Base-by-base conservation (phyloP, 23 tunicate genomes). In the Ascidia mentula region DNA sequence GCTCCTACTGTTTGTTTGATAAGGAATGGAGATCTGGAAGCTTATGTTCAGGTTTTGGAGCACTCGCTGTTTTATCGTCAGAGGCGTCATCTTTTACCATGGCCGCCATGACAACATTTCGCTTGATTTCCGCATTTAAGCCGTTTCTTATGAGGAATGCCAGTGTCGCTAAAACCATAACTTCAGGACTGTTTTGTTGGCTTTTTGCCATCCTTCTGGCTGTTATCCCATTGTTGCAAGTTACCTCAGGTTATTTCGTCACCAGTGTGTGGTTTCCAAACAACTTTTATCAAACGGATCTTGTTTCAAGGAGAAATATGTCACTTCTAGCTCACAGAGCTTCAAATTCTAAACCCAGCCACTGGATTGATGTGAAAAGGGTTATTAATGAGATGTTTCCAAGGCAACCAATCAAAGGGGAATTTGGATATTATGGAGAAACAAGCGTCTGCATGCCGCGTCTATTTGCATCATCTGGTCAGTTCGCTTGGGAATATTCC, bases 21-120 rank as follows among this genome's bases (percentile, higher is more conserved):
- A 30, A 38, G 46, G 53, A 74, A 74, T 74, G 78, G 78, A 74
- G 78, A 74, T 31, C 53, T 1, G 37, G 78, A 2, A 38, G 53
- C 22, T 31, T 74, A 20, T 74, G 78, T 74, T 74, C 78, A 5
- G 36, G 36, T 15, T 31, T 40, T 31, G 78, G 78, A 74, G 53
- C 53, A 7, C 46, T 74, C 30, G 46, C 34, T 18, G 28, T 74
- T 38, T 22, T 74, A 31, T 74, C 78, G n/a, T 31, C 53, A 33
- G 78, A 74, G 37, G 12, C 18, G 30, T 74, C 78, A 9, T 30
- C 53, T 31, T 6, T 74, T 6, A 40, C 37, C 15, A 74, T 74
- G 78, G 22, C 53, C 22, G 34, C 53, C 9, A 38, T 74, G 53
- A 39, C 78, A 3, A 40, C 78, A 20, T 74, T 74, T 40, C 78